Conservation (phyloP, 1,140 invertebrate species). For the Drosophila lacertosa region DNA sequence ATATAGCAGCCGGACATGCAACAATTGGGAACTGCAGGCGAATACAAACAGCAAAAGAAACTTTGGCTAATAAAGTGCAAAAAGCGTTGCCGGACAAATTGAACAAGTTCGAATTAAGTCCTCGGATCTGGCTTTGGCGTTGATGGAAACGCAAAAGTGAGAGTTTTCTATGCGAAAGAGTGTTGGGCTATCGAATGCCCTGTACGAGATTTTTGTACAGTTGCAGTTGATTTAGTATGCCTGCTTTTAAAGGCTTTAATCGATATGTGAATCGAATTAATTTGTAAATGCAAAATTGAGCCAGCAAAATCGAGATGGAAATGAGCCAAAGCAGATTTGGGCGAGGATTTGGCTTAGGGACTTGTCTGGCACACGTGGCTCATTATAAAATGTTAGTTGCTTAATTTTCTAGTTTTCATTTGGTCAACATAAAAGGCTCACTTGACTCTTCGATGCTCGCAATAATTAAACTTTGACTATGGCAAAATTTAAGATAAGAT, state of each 20-base stretch:
- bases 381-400: no score
- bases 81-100: slow-evolving; percentile 50
- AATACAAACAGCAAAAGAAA: slow-evolving; percentile 14
- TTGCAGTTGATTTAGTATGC: no score
- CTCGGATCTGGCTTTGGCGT: neutral
- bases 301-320: no score
- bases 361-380: no score
- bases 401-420: no score
- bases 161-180: neutral
- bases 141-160: neutral
- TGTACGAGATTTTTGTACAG: no score
- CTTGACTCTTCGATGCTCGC: neutral
- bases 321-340: no score
- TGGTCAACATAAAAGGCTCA: neutral
- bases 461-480: neutral
- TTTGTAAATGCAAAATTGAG: neutral
- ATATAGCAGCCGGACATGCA: slow-evolving; percentile 1
- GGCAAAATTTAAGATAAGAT: neutral
- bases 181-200: no score
- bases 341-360: no score
- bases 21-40: no score
- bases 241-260: no score
- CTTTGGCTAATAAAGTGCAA: slow-evolving; percentile 50
- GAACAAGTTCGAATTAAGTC: neutral
- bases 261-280: no score